Evolutionary conservation across 2,797 vertebrate species (phyloP).

Genomic region (Avahi laniger): DNA sequence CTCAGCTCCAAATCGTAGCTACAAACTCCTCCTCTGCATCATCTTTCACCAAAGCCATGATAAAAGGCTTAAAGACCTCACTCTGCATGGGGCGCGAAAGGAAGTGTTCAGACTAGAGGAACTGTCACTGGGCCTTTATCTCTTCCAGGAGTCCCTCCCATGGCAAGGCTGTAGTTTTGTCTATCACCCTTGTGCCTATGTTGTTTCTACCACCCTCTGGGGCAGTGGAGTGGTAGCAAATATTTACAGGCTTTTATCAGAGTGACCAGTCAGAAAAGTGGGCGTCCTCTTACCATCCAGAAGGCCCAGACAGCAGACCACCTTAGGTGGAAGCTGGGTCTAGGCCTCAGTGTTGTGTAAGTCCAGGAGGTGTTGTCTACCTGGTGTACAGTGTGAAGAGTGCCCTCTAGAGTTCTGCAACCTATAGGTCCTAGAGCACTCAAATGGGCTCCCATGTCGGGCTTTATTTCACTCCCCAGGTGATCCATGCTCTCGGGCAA

Average conservation of each 20-base stretch:
- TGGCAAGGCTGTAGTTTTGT: background rate
- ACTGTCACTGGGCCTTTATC: background rate
- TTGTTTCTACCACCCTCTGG: background rate
- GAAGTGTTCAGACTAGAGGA: background rate
- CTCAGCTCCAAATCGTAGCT: background rate
- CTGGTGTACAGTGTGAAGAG: background rate
- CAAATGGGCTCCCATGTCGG: background rate
- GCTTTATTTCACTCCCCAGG: conserved; percentile 78
- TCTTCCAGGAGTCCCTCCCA: background rate
- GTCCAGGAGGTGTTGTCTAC: too few relatives aligned
- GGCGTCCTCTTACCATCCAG: background rate
- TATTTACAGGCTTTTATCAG: background rate
- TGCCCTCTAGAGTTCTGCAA: background rate
- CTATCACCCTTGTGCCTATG: fast-evolving
- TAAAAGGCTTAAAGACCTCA: background rate
- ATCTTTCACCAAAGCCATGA: background rate
- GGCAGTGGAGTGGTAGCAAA: background rate
- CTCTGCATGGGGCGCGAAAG: background rate
- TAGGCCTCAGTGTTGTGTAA: background rate
- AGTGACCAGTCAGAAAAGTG: background rate
- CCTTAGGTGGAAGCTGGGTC: background rate
- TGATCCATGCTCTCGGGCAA: conserved; percentile 91
- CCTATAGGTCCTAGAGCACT: background rate
- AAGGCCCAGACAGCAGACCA: fast-evolving
- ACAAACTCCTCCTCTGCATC: background rate